phyloP scores from a whole-genome alignment of 2,797 vertebrate species.

The Lates japonicus region DNA sequence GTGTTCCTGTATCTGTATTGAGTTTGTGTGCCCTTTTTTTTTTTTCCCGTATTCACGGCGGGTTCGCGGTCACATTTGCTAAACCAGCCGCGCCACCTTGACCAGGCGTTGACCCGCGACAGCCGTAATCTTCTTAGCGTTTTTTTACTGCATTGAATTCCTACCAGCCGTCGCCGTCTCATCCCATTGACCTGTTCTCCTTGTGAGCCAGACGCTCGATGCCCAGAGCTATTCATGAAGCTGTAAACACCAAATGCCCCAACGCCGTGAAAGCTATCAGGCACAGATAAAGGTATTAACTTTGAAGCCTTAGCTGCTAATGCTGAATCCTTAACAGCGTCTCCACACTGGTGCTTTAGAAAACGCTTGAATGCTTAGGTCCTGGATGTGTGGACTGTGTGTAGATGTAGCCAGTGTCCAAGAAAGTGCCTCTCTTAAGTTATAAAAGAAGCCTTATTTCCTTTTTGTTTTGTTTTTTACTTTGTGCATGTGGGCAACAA shows the following conservation, averaged over 20 bases:
- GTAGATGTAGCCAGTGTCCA: background rate
- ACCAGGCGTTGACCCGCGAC: slow-evolving; percentile 7
- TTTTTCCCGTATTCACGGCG: background rate
- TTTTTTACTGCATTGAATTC: slow-evolving; percentile 22
- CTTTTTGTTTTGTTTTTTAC: background rate
- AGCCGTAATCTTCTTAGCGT: slow-evolving; percentile 11
- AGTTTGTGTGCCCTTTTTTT: background rate
- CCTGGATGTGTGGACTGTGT: slow-evolving; percentile 1
- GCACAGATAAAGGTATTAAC: slow-evolving; percentile 38
- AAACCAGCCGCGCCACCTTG: background rate
- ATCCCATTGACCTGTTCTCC: slow-evolving; percentile 14
- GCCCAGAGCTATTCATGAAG: slow-evolving; percentile 16
- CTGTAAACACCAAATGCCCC: slow-evolving; percentile 15
- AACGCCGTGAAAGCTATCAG: slow-evolving; percentile 26
- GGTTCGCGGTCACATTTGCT: background rate
- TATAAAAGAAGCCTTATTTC: background rate
- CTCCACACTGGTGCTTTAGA: slow-evolving; percentile 3
- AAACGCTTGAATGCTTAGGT: background rate
- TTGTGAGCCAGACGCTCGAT: slow-evolving; percentile 13
- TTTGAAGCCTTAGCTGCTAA: slow-evolving; percentile 20
- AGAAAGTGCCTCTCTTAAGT: background rate
- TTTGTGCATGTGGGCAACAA: background rate
- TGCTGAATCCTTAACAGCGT: background rate
- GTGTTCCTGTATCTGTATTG: background rate
- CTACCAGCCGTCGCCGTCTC: background rate